phyloP scores from a whole-genome alignment of 2,113 vertebrate genomes.

The Grallaria varia region DNA sequence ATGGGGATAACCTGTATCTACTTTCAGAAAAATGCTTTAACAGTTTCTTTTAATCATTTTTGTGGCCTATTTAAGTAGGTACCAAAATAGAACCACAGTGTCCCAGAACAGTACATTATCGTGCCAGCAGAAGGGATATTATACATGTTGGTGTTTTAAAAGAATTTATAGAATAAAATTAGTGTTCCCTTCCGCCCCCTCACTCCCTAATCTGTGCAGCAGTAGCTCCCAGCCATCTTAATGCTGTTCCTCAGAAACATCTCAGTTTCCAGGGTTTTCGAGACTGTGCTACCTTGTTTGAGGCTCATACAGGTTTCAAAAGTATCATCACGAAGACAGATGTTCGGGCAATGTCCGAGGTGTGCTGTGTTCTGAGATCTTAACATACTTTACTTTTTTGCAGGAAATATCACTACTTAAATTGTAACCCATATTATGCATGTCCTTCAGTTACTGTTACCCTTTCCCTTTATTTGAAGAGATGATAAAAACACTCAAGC shows the following conservation, averaged over 20 bases:
- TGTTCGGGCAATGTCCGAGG: neutral
- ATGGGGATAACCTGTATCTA: neutral
- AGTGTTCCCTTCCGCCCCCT: neutral
- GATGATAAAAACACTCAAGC: neutral
- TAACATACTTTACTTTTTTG: neutral
- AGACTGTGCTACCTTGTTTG: neutral
- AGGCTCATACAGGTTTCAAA: neutral
- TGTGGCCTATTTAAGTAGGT: conserved; percentile 34
- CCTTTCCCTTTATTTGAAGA: neutral
- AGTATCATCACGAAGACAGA: neutral
- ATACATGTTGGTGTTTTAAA: neutral
- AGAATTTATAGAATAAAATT: neutral
- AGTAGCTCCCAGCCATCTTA: neutral
- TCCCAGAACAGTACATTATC: conserved; percentile 7
- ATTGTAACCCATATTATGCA: neutral
- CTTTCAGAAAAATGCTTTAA: conserved; percentile 9
- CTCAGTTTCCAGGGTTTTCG: neutral
- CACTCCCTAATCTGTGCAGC: neutral
- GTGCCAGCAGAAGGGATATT: neutral
- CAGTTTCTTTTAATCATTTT: neutral
- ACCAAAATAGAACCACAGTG: neutral
- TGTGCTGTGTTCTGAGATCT: neutral
- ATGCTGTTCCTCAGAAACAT: neutral
- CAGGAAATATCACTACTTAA: neutral
- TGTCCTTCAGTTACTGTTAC: neutral